A percentile compares a stretch with the other conserved stretches of the same genome.
Evolutionary conservation across 2,888 invertebrate genomes (phyloP).

Genomic region (Anarsia innoxiella): DNA sequence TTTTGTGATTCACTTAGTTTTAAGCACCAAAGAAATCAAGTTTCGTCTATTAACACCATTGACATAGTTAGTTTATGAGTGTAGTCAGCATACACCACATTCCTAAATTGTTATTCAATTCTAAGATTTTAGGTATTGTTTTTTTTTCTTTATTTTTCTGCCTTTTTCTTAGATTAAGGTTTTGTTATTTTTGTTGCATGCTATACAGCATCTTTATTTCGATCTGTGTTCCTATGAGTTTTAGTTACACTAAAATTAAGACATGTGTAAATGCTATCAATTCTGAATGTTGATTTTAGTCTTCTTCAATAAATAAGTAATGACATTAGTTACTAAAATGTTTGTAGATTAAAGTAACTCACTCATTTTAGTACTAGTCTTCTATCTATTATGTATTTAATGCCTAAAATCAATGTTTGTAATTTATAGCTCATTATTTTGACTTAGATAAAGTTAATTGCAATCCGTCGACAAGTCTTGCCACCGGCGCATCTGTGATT

Average conservation of each 20-base stretch:
- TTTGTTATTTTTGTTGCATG: conserved; percentile 43
- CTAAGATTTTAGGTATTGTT: conserved; percentile 32
- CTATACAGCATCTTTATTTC: conserved; percentile 35
- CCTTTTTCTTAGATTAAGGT: conserved; percentile 18
- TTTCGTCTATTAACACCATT: conserved; percentile 59
- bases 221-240: conserved; percentile 5
- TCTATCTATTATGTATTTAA: conserved; percentile 12
- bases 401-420: conserved; percentile 15
- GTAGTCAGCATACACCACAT: conserved; percentile 35
- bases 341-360: conserved; percentile 1
- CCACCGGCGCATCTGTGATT: conserved; percentile 63
- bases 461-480: conserved; percentile 35
- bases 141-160: conserved; percentile 27
- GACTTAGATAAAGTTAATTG: no score
- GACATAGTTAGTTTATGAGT: conserved; percentile 37
- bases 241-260: no score
- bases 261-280: no score
- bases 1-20: conserved; percentile 56
- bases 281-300: conserved; percentile 38
- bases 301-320: conserved; percentile 13
- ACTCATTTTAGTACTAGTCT: conserved; percentile 14
- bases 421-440: no score
- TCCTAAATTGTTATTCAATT: conserved; percentile 31
- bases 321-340: conserved; percentile 13
- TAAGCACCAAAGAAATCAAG: conserved; percentile 65